Percentiles rank a stretch among this genome's conserved stretches.
Conservation (phyloP, 2,797 vertebrate species). For the Gallinago solitaria region DNA sequence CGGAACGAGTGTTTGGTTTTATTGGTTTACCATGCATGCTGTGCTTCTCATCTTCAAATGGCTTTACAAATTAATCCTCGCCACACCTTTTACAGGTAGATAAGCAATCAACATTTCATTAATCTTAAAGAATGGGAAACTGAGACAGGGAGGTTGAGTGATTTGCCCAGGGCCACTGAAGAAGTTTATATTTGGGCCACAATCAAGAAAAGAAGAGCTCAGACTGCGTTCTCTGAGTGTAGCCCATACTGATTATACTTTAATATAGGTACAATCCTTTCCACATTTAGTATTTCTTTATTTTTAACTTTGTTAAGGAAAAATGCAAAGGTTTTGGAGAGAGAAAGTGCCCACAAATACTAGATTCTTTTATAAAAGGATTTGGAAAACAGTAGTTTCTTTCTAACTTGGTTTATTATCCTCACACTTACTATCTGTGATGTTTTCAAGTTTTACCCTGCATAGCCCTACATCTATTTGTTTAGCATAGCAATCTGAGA, state of each 20-base stretch:
- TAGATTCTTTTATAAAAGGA: not conserved
- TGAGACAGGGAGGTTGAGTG: slow-evolving; percentile 17
- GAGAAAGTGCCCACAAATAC: not conserved
- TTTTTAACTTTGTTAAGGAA: not conserved
- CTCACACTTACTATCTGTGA: not conserved
- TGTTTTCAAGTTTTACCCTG: not conserved
- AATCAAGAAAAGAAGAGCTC: not conserved
- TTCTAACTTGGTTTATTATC: not conserved
- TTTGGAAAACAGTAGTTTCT: not conserved
- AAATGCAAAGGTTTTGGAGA: not conserved
- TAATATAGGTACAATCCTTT: not conserved
- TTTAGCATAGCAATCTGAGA: not conserved
- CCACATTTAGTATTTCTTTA: not conserved
- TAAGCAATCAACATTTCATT: not conserved
- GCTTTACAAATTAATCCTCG: not conserved
- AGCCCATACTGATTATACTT: not conserved
- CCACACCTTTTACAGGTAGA: slow-evolving; percentile 35
- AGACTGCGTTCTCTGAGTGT: not conserved
- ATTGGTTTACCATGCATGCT: not conserved
- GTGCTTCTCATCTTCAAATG: not conserved
- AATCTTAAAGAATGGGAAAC: not conserved
- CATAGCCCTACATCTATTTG: not conserved
- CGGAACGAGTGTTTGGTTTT: not conserved
- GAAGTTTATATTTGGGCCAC: not conserved
- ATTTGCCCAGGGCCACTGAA: slow-evolving; percentile 41